Evolutionary conservation across 1,140 invertebrate species (phyloP), one percentile per base, ranked within the genome.

Genomic region (Tribolium castaneum): DNA sequence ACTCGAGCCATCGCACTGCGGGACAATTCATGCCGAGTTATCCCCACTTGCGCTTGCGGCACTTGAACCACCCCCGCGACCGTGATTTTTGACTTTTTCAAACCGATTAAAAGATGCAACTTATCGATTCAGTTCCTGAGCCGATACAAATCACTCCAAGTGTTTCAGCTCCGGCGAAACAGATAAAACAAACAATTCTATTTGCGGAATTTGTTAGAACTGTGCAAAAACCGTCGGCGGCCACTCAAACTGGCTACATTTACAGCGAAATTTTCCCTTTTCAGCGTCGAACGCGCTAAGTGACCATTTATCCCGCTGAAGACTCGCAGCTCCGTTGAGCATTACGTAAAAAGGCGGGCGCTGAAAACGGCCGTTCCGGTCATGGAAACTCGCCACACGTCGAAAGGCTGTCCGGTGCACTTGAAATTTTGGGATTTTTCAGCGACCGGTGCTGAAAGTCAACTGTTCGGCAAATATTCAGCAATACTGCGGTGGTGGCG

Each of bases 401-500:
- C 19, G 19, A 62, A 30, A n/a, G 25, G 34, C 30, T 30, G 35
- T 22, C 34, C 49, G 45, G 50, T 59, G 72, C 34, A 51, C 51
- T 50, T 16, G 34, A 78, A 73, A 39, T 34, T 77, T 34, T 35
- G n/a, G 6, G 14, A 66, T 77, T 56, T 51, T 77, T 71, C 66
- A 78, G 72, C 77, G 30, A 16, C 70, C 59, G 59, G 59, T 75
- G 14, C 74, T 76, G 71, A 73, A 73, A 73, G 52, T 73, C 49
- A 73, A 73, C 30, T 73, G 49, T 54, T 52, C 49, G 25, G 22
- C 45, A 16, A 54, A 51, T 50, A 72, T 72, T 72, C 70, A 72
- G 66, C 35, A 50, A 30, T 30, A 73, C 50, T 72, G 70, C 49
- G 71, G 52, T 56, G 70, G 66, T 74, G 76, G 75, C 80, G 82